phyloP scores from a whole-genome alignment of 2,888 invertebrate genomes.

The Tiliacea aurago region DNA sequence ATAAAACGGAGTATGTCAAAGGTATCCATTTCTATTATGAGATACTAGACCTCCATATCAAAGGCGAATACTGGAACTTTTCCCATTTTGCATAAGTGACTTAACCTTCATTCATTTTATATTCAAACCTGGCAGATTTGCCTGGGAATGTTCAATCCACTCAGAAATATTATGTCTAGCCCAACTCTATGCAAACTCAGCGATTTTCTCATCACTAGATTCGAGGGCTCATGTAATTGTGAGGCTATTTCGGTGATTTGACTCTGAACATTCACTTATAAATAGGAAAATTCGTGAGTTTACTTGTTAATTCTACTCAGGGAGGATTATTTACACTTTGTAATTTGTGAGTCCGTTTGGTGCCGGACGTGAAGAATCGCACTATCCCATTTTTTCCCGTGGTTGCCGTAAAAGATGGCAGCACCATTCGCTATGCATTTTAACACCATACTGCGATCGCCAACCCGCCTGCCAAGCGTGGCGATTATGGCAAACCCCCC shows the following conservation, averaged over 20 bases:
- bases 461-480: too few species aligned
- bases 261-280: conserved; percentile 17
- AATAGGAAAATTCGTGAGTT: not conserved
- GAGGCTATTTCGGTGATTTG: conserved; percentile 32
- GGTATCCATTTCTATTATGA: conserved; percentile 62
- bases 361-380: too few species aligned
- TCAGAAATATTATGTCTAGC: conserved; percentile 74
- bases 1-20: conserved; percentile 47
- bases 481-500: too few species aligned
- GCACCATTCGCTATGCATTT: too few species aligned
- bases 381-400: too few species aligned
- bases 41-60: conserved; percentile 65
- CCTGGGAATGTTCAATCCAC: conserved; percentile 71
- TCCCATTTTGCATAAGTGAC: conserved; percentile 79
- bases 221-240: conserved; percentile 38
- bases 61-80: conserved; percentile 71
- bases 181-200: conserved; percentile 59
- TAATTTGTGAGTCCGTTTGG: too few species aligned
- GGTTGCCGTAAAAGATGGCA: too few species aligned
- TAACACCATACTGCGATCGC: too few species aligned
- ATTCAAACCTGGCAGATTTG: conserved; percentile 76
- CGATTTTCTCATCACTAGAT: conserved; percentile 58
- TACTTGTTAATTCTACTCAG: not conserved
- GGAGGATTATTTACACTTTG: not conserved
- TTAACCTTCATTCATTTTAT: conserved; percentile 78